Evolutionary conservation across 2,797 vertebrate genomes (phyloP).

Genomic region (Amazona ochrocephala): DNA sequence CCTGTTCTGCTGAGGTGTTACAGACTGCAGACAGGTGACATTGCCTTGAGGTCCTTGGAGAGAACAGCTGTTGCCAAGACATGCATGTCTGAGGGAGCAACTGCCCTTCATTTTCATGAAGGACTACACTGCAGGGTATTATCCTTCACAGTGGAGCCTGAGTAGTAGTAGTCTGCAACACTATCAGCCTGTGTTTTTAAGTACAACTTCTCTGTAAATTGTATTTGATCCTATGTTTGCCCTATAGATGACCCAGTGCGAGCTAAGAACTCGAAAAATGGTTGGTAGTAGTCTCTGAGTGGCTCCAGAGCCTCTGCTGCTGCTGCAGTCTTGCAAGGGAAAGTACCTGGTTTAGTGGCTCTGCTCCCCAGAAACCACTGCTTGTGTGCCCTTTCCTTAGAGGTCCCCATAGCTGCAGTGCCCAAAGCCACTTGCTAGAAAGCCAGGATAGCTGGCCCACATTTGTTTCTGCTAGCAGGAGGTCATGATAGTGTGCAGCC

Average conservation of each 20-base stretch:
- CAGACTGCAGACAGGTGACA: neutral
- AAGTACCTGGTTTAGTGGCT: neutral
- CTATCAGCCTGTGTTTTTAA: neutral
- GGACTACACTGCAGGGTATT: neutral
- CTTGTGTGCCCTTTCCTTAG: neutral
- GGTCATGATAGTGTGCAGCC: neutral
- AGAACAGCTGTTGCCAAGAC: neutral
- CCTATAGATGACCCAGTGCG: neutral
- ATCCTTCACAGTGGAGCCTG: neutral
- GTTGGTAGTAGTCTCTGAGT: accelerated
- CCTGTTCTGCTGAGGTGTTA: neutral
- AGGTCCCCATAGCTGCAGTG: accelerated
- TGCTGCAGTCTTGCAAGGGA: neutral
- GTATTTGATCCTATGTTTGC: neutral
- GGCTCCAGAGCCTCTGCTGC: neutral
- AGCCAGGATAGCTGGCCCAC: neutral
- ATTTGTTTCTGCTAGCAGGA: neutral
- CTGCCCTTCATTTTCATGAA: neutral
- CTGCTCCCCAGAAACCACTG: accelerated
- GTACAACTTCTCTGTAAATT: neutral
- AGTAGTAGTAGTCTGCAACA: neutral
- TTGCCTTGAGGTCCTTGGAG: neutral
- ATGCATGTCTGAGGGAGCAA: neutral
- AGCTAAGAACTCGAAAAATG: neutral
- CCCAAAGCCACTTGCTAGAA: neutral